Percentiles rank a stretch among this genome's conserved stretches.
Conservation (phyloP, 2,888 invertebrate genomes). For the Diarsia dahlii region DNA sequence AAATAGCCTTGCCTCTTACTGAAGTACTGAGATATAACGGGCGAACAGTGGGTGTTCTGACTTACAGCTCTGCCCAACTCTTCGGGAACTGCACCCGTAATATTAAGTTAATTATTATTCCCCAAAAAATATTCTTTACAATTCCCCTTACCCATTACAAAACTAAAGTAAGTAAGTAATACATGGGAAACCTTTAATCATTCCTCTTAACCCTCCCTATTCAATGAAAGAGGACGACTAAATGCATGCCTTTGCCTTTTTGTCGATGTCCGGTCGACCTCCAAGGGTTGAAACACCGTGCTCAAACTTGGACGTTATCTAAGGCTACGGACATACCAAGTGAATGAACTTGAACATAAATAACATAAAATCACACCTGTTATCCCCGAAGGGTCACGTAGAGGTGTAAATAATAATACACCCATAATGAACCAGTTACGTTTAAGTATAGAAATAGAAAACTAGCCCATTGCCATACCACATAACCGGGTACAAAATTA, state of each 20-base stretch:
- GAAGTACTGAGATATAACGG: too few relatives aligned
- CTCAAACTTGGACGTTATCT: constrained; percentile 43
- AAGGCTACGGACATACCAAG: background rate
- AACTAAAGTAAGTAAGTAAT: background rate
- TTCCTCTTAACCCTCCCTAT: constrained; percentile 18
- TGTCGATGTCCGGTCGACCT: constrained; percentile 37
- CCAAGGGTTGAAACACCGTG: constrained; percentile 56
- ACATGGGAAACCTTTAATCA: background rate
- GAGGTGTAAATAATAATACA: too few relatives aligned
- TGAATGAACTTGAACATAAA: background rate
- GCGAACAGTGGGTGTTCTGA: too few relatives aligned
- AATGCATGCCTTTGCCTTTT: constrained; percentile 39
- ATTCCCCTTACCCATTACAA: background rate
- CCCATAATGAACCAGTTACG: too few relatives aligned
- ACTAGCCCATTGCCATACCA: too few relatives aligned
- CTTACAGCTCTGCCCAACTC: too few relatives aligned
- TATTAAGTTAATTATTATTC: background rate
- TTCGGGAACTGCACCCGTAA: too few relatives aligned
- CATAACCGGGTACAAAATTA: too few relatives aligned
- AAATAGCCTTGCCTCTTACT: background rate
- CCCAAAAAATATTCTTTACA: background rate
- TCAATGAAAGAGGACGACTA: constrained; percentile 21
- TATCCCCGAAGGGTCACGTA: too few relatives aligned
- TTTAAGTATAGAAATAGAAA: too few relatives aligned
- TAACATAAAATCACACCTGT: too few relatives aligned